Evolutionary conservation across 2,797 vertebrate species (phyloP).

Genomic region (Oreonectes daqikongensis): DNA sequence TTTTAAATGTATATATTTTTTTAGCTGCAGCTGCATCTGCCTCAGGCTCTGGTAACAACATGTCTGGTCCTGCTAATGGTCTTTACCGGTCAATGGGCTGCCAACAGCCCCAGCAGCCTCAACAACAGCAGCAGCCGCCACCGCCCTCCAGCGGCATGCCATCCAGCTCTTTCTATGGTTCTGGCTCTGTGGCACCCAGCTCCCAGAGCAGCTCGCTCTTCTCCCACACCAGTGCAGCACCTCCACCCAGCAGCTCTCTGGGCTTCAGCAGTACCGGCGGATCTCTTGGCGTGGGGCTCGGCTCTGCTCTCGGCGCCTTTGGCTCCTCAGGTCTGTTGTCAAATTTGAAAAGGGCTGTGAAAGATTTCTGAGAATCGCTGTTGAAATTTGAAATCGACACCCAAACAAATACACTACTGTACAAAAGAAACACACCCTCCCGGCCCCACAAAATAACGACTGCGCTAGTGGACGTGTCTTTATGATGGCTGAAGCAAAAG

Average conservation of each 20-base stretch:
- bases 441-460: too few relatives aligned
- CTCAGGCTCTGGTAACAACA: constrained; percentile 88
- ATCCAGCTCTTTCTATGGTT: constrained; percentile 95
- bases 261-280: constrained; percentile 88
- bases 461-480: too few relatives aligned
- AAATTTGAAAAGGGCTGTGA: not conserved
- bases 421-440: too few relatives aligned
- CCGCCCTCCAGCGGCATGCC: constrained; percentile 86
- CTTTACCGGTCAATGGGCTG: constrained; percentile 92
- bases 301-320: constrained; percentile 95
- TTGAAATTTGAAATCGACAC: too few relatives aligned
- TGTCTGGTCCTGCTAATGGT: constrained; percentile 89
- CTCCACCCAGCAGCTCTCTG: constrained; percentile 88
- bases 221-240: constrained; percentile 90
- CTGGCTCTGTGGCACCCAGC: constrained; percentile 86
- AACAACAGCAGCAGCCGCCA: constrained; percentile 74
- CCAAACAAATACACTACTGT: too few relatives aligned
- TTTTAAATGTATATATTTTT: not conserved
- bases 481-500: too few relatives aligned
- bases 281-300: constrained; percentile 92
- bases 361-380: too few relatives aligned
- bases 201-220: constrained; percentile 98
- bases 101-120: constrained; percentile 82
- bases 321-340: constrained; percentile 89
- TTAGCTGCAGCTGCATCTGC: constrained; percentile 88